A percentile compares a stretch with the other conserved stretches of the same genome.
Conservation (phyloP, 2,888 invertebrate genomes). For the Doris montereyensis region DNA sequence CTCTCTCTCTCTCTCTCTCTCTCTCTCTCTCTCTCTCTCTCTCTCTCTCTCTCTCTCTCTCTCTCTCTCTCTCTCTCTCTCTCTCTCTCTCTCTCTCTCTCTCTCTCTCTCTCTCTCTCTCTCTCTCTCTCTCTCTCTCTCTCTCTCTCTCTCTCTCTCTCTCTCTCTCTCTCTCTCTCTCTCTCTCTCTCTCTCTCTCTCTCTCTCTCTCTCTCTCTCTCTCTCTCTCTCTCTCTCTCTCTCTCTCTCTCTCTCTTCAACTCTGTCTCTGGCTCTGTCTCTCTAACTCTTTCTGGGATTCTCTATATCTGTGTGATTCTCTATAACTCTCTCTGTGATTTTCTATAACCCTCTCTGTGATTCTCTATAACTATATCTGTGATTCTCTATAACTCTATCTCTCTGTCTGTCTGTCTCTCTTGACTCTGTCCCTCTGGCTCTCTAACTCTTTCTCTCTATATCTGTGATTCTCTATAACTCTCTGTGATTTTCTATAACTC, state of each 20-base stretch:
- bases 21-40: background rate
- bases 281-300: too few species aligned
- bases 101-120: background rate
- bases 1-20: background rate
- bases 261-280: too few species aligned
- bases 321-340: too few species aligned
- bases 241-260: background rate
- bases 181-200: conserved; percentile 25
- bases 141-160: background rate
- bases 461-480: conserved; percentile 3
- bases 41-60: background rate
- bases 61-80: background rate
- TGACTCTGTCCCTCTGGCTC: too few species aligned
- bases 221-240: conserved; percentile 10
- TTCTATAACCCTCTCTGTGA: too few species aligned
- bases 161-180: background rate
- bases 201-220: conserved; percentile 20
- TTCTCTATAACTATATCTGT: too few species aligned
- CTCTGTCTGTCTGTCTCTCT: too few species aligned
- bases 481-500: background rate
- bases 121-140: background rate
- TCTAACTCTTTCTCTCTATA: too few species aligned
- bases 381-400: too few species aligned
- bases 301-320: too few species aligned
- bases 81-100: background rate